Evolutionary conservation across 1,140 invertebrate species (phyloP), one percentile per base, ranked within the genome.

Genomic region (Reticulitermes speratus): DNA sequence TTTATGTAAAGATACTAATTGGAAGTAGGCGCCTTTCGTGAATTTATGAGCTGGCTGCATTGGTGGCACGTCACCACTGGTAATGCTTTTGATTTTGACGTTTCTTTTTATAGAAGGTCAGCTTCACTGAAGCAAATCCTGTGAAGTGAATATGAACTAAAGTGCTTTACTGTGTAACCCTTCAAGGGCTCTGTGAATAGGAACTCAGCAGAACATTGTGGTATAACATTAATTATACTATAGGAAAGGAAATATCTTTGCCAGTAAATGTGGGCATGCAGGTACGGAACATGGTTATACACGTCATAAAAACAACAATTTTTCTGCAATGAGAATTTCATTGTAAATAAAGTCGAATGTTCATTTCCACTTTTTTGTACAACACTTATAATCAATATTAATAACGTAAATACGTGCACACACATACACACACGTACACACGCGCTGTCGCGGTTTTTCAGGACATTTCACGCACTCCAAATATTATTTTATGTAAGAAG

Each of bases 331-430:
- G 65, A 75, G 65, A 75, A 30, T 75, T 75, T 75, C n/a, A 30
- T 75, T 75, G 65, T 75, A 75, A 75, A 75, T 75, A 30, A 75
- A 75, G 65, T 75, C 65, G n/a, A 75, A 30, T 75, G 65, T 75
- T 75, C 65, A 75, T 75, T 75, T 75, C 65, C 65, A 75, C n/a
- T 75, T 75, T 75, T 25, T 75, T 75, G 65, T 75, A 75, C 65
- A 75, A 75, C 65, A 75, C n/a, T 75, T 75, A 75, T 65, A 21
- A 65, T 30, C 65, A 30, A 75, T 75, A 75, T 75, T 75, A 75
- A 75, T 30, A 75, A 75, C 65, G 65, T 9, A 75, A 75, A 75
- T 30, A 75, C n/a, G n/a, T 75, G n/a, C 7, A 75, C 25, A 75
- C 65, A 75, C 65, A 30, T 25, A 75, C 25, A n/a, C 65, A 30